A percentile compares a stretch with the other conserved stretches of the same genome.
Conservation (phyloP, 2,888 invertebrate genomes). For the Apodemia mormo region DNA sequence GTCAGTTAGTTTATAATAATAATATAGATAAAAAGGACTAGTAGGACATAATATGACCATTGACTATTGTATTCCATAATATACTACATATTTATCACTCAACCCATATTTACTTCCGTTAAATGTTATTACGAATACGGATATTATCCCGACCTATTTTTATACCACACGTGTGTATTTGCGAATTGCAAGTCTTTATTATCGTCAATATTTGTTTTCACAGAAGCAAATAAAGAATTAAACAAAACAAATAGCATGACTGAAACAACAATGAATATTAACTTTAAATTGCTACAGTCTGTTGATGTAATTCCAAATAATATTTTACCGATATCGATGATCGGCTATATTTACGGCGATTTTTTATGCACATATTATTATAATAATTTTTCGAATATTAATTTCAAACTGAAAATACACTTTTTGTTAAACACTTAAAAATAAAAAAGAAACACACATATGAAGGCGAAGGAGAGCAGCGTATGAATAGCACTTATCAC, state of each 20-base stretch:
- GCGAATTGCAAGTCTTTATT: neutral
- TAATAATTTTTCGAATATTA: neutral
- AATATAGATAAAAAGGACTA: too few relatives aligned
- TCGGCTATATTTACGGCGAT: neutral
- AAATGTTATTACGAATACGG: too few relatives aligned
- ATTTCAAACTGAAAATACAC: neutral
- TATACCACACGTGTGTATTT: too few relatives aligned
- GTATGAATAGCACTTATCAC: too few relatives aligned
- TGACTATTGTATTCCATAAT: too few relatives aligned
- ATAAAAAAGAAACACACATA: too few relatives aligned
- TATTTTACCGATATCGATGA: neutral
- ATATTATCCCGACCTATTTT: too few relatives aligned
- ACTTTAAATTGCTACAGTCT: neutral
- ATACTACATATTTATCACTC: too few relatives aligned
- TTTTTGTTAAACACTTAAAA: neutral
- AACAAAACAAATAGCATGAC: neutral
- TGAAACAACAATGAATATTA: neutral
- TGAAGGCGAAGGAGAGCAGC: too few relatives aligned
- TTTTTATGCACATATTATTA: neutral
- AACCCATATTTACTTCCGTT: too few relatives aligned
- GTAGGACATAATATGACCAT: too few relatives aligned
- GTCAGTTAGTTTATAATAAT: too few relatives aligned
- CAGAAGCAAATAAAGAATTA: neutral
- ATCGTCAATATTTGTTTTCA: neutral
- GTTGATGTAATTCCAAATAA: neutral